Evolutionary conservation across 2,888 invertebrate species (phyloP), one percentile per base, ranked within the genome.

Genomic region (Adelphocoris suturalis): DNA sequence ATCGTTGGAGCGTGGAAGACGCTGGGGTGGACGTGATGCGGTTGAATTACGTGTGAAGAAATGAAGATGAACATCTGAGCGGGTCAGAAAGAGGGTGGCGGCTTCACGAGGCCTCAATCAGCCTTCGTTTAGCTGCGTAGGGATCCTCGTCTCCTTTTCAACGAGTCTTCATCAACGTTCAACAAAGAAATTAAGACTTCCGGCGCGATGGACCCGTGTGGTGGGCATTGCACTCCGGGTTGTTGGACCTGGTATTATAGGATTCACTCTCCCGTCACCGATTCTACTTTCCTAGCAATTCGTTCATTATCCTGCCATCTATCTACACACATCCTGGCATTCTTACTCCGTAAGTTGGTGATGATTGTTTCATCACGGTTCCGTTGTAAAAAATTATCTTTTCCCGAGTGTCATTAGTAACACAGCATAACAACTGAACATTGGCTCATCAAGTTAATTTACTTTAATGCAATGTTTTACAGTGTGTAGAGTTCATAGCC

Each of bases 161-260:
- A 68, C 68, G 68, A 68, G 68, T 68, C 23, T 68, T 68, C 68
- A 68, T 68, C 68, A 68, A 68, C 68, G 68, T 68, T 68, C 68
- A 68, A 68, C 68, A 68, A 68, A 68, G 68, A 68, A 68, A 68
- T 68, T 68, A 68, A 68, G 68, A 68, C 68, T 68, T 68, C 68
- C 68, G 68, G 68, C 68, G 68, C 4, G 23, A 7, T 19, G 68
- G 68, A 27, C 19, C 68, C 68, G 12, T 23, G 9, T 12, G 19
- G 23, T 68, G 68, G 68, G 27, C 61, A 61, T 61, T 61, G 61
- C 61, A 61, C 61, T 61, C n/a, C 19, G 68, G 27, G 23, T 23
- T 68, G 68, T 23, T 23, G 9, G 68, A 27, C 68, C 68, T 68
- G 23, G 27, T 23, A 68, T n/a, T 52, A 52, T 52, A 52, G 2